phyloP scores from a whole-genome alignment of 1,140 invertebrate genomes.

The Hylyphantes graminicola region DNA sequence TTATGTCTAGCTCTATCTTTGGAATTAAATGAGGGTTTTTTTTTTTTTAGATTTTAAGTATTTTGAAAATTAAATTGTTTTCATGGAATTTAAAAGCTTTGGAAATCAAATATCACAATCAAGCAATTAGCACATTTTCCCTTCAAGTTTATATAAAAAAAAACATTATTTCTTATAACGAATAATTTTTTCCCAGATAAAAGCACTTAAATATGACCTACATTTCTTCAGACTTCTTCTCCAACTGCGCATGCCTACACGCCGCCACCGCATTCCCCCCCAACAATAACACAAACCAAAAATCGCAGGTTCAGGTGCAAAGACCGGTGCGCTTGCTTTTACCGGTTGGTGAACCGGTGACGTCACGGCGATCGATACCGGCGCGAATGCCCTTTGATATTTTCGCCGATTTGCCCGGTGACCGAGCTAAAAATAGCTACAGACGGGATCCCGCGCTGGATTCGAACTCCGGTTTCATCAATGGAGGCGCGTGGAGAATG shows the following conservation, averaged over 20 bases:
- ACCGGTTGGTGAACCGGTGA: slow-evolving; percentile 41
- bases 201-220: slow-evolving; percentile 35
- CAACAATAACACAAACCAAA: neutral
- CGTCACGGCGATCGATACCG: slow-evolving; percentile 23
- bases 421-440: slow-evolving; percentile 44
- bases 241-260: slow-evolving; percentile 4
- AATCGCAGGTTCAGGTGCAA: neutral
- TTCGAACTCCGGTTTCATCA: slow-evolving; percentile 25
- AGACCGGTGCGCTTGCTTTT: neutral
- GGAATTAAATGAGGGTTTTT: too few relatives aligned
- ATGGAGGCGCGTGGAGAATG: slow-evolving; percentile 33
- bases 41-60: too few relatives aligned
- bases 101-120: too few relatives aligned
- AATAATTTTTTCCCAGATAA: too few relatives aligned
- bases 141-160: too few relatives aligned
- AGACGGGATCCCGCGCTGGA: slow-evolving; percentile 10
- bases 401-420: slow-evolving; percentile 10
- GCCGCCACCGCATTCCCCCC: neutral
- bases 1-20: too few relatives aligned
- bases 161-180: too few relatives aligned
- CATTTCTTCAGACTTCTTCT: slow-evolving; percentile 11
- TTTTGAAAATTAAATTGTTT: too few relatives aligned
- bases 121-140: too few relatives aligned
- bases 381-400: slow-evolving; percentile 45
- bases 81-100: too few relatives aligned